Evolutionary conservation across 64 coral and sea anemone species (phyloP).

Genomic region (Stylophora pistillata): DNA sequence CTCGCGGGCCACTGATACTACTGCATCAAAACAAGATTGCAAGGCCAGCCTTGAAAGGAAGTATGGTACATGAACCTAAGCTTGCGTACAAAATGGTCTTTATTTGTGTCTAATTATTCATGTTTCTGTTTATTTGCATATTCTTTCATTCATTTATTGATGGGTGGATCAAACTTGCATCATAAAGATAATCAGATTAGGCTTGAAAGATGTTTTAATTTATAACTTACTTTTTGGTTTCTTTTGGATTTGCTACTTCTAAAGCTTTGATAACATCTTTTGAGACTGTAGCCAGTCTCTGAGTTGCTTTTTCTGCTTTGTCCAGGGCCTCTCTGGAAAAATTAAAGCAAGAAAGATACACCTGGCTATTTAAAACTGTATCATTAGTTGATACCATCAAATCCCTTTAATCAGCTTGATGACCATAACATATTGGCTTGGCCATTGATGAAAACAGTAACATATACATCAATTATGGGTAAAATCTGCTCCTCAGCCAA

Average conservation of each 20-base stretch:
- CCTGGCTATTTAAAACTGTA: neutral
- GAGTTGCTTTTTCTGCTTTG: slow-evolving; percentile 83
- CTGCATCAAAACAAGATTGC: too few relatives aligned
- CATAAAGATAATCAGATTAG: neutral
- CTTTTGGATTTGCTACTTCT: slow-evolving; percentile 92
- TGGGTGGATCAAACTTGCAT: neutral
- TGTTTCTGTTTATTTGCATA: too few relatives aligned
- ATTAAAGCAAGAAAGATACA: neutral
- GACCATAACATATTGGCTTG: neutral
- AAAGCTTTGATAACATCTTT: slow-evolving; percentile 93
- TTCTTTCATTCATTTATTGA: too few relatives aligned
- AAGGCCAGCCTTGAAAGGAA: too few relatives aligned
- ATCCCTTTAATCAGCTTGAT: too few relatives aligned
- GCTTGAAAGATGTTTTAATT: neutral
- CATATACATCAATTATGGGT: too few relatives aligned
- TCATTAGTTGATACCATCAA: too few relatives aligned
- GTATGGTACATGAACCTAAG: too few relatives aligned
- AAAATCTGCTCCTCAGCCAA: too few relatives aligned
- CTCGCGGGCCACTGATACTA: too few relatives aligned
- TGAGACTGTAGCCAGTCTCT: slow-evolving; percentile 83
- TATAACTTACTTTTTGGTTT: slow-evolving; percentile 84
- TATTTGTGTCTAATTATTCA: too few relatives aligned
- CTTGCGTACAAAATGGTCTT: too few relatives aligned
- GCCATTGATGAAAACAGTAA: neutral
- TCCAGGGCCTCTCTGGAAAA: slow-evolving; percentile 78